These are phyloP conservation scores for Drosophila ochracea DNA, from an alignment of 2,888 invertebrate species.

Conservation along the genomic window DNA sequence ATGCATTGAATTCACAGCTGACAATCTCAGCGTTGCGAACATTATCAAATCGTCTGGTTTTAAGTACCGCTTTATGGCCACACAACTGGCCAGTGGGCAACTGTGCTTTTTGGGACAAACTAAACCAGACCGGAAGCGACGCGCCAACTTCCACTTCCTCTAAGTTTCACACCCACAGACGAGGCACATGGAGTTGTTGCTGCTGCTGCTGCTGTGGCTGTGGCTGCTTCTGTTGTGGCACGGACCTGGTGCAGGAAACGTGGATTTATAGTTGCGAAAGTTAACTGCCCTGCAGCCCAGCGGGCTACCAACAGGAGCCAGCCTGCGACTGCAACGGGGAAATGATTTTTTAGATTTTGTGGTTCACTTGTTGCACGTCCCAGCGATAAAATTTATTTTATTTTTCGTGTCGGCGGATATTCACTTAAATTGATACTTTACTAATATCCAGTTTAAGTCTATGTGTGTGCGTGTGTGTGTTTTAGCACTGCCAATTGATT, in stretches of 20 bases:
- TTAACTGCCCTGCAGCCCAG: constrained; percentile 52
- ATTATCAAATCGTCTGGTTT: constrained; percentile 40
- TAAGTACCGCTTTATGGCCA: constrained; percentile 38
- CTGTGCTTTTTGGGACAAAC: constrained; percentile 32
- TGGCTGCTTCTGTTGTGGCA: constrained; percentile 40
- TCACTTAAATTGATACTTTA: constrained; percentile 42
- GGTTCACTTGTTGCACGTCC: constrained; percentile 72
- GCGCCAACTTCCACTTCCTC: constrained; percentile 72
- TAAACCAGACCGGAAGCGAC: constrained; percentile 60
- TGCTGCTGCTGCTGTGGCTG: constrained; percentile 15
- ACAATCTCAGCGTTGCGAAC: constrained; percentile 21
- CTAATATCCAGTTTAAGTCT: constrained; percentile 40
- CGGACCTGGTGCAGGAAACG: constrained; percentile 72
- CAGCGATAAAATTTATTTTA: constrained; percentile 46
- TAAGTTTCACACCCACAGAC: constrained; percentile 63
- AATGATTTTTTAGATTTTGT: constrained; percentile 43
- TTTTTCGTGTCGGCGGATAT: constrained; percentile 44
- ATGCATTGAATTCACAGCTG: constrained; percentile 53
- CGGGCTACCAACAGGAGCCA: constrained; percentile 44
- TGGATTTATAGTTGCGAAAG: constrained; percentile 74
- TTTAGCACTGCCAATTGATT: constrained; percentile 34
- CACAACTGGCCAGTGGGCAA: constrained; percentile 27
- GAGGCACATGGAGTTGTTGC: constrained; percentile 2
- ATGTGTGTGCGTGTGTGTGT: not conserved
- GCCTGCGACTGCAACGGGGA: constrained; percentile 14